Evolutionary conservation across 2,797 vertebrate genomes (phyloP), one percentile per base, ranked within the genome.

Genomic region (Eulemur albifrons): DNA sequence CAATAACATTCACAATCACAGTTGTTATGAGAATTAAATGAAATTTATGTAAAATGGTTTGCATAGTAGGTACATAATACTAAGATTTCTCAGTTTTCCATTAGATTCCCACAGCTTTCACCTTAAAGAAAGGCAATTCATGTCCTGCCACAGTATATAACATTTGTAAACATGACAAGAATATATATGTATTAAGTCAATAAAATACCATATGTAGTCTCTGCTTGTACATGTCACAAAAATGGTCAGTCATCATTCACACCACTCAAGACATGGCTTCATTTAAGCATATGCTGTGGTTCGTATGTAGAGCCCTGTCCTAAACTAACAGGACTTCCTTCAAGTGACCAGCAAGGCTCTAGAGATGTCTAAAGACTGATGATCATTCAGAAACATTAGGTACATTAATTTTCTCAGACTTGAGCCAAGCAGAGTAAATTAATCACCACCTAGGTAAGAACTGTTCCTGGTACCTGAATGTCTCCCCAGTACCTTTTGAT

Each of bases 21-120:
- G 14, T 27, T 48, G 11, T 80, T 69, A 57, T 48, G 21, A 93
- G 15, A 23, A 85, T 50, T 89, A 87, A 86, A 73, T 70, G 25
- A 89, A 76, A 95, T 84, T 77, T 35, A 88, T 40, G 12, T 67
- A 88, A 92, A 95, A 80, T 81, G 52, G 50, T 54, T 88, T 88
- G 69, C 48, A 77, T 7, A 61, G 25, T 52, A 80, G 72, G 40
- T 76, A 25, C 54, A 32, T 69, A 48, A 54, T 80, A 80, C 30
- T 65, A 79, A 69, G 48, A 91, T 88, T 84, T 83, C 70, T 92
- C 52, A 54, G 27, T 96, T 73, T 83, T 50, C 81, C 67, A 82
- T 40, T 67, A 81, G 75, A 65, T 21, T 72, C 7, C 69, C 63
- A 54, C 6, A 84, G 65, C 15, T 94, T 82, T 92, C 69, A 94